Evolutionary conservation across 1,140 invertebrate genomes (phyloP).

Genomic region (Coelopa frigida): DNA sequence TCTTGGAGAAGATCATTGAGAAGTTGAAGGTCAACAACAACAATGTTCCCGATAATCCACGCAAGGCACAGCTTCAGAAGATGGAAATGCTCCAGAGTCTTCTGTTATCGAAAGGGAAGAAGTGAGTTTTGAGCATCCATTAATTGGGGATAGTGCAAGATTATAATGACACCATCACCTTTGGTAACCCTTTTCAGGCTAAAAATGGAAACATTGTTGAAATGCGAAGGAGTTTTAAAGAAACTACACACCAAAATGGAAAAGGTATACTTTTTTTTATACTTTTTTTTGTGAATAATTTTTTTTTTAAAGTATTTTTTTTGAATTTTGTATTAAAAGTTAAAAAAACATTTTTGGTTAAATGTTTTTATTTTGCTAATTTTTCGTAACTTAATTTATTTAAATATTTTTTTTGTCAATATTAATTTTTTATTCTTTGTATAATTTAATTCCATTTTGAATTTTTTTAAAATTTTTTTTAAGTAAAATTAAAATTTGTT

Average conservation of each 20-base stretch:
- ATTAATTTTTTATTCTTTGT: too few relatives aligned
- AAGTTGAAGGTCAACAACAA: constrained; percentile 12
- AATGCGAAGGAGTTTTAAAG: constrained; percentile 16
- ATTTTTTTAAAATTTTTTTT: too few relatives aligned
- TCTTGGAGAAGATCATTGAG: constrained; percentile 14
- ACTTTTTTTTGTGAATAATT: background rate
- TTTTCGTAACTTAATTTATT: background rate
- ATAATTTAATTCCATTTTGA: too few relatives aligned
- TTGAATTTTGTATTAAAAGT: too few relatives aligned
- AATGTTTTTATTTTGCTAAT: background rate
- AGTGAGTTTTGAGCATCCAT: constrained; percentile 14
- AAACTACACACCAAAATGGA: constrained; percentile 17
- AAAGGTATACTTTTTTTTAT: constrained; percentile 14
- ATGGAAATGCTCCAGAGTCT: constrained; percentile 15
- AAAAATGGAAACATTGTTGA: constrained; percentile 15
- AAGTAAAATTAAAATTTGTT: too few relatives aligned
- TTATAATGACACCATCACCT: too few relatives aligned
- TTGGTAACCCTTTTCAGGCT: constrained; percentile 11
- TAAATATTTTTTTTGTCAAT: too few relatives aligned
- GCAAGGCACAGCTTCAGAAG: constrained; percentile 15
- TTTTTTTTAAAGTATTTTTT: constrained; percentile 5
- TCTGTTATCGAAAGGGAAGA: constrained; percentile 12
- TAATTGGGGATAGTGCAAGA: too few relatives aligned
- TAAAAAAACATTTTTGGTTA: background rate
- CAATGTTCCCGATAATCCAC: constrained; percentile 11